Base-by-base conservation (phyloP, 1,140 invertebrate genomes). In the Hermatobates lingyangjiaoensis region DNA sequence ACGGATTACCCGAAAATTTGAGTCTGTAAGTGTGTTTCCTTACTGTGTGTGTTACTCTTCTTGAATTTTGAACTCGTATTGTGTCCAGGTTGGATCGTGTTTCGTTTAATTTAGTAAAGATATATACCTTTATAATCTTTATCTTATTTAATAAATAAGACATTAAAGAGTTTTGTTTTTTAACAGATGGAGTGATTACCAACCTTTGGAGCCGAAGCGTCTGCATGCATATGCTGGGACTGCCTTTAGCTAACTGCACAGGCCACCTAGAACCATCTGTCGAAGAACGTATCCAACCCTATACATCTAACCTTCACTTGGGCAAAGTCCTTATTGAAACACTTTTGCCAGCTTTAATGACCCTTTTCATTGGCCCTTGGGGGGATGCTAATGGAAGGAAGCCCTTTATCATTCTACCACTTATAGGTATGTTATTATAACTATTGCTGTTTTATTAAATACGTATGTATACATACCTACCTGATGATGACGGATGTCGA, bases 371-470 rank as follows among this genome's bases (percentile, higher is more conserved):
- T 21, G 80, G 80, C 27, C 76, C 79, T 3, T 83, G 80, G 80
- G 81, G 79, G 52, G 80, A 83, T 61, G 71, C 67, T 44, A 71
- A 80, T 64, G 80, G 80, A 44, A 71, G 80, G 15, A 81, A 79
- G 59, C 77, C 78, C 3, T 59, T 82, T 45, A 59, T 83, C 20
- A 59, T 80, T 12, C 56, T 66, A 3, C 64, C 71, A 26, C 65
- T 72, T 58, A 61, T 67, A 53, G 74, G 75, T 76, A n/a, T n/a
- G n/a, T n/a, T n/a, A n/a, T n/a, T n/a, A n/a, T n/a, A n/a, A n/a
- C n/a, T n/a, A n/a, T n/a, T n/a, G n/a, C n/a, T n/a, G n/a, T n/a
- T n/a, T n/a, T n/a, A n/a, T n/a, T n/a, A n/a, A n/a, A n/a, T n/a
- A n/a, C n/a, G n/a, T n/a, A n/a, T n/a, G n/a, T n/a, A n/a, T n/a